Conservation (phyloP, 1,140 invertebrate genomes). For the Polyergus mexicanus region DNA sequence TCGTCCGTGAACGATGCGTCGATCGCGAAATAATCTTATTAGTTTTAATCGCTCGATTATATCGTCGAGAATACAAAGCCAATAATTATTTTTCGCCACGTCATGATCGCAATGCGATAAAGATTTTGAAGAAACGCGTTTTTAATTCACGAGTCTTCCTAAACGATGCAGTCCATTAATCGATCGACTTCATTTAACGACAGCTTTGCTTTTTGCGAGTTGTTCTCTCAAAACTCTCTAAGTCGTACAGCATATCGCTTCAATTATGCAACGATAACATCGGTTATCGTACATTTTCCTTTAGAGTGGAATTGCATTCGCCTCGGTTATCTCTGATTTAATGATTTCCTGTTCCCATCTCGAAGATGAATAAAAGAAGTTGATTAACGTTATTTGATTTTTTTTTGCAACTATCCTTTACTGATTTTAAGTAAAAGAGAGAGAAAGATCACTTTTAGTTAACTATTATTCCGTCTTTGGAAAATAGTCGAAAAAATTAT, state of each 20-base stretch:
- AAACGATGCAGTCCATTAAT: neutral
- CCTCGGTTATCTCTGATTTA: neutral
- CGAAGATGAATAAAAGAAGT: neutral
- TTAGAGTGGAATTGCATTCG: slow-evolving; percentile 11
- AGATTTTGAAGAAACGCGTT: neutral
- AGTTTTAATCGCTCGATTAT: slow-evolving; percentile 34
- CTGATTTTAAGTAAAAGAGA: too few species aligned
- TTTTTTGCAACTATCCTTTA: neutral
- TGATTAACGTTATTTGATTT: neutral
- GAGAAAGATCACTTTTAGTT: neutral
- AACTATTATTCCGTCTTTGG: neutral
- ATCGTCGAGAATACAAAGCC: neutral
- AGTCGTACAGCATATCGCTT: neutral
- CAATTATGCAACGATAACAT: slow-evolving; percentile 35
- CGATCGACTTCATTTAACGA: slow-evolving; percentile 22
- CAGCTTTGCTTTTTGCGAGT: slow-evolving; percentile 3
- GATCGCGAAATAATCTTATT: slow-evolving; percentile 53
- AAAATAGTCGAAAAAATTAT: neutral
- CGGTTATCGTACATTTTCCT: neutral
- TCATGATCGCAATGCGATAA: slow-evolving; percentile 17
- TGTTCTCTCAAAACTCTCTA: neutral
- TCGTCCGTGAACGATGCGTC: slow-evolving; percentile 12
- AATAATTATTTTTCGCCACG: slow-evolving; percentile 34
- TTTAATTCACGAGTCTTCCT: slow-evolving; percentile 11
- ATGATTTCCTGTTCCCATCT: neutral